Conservation (phyloP, 2,888 invertebrate species). For the Coelogynopora nodosa region DNA sequence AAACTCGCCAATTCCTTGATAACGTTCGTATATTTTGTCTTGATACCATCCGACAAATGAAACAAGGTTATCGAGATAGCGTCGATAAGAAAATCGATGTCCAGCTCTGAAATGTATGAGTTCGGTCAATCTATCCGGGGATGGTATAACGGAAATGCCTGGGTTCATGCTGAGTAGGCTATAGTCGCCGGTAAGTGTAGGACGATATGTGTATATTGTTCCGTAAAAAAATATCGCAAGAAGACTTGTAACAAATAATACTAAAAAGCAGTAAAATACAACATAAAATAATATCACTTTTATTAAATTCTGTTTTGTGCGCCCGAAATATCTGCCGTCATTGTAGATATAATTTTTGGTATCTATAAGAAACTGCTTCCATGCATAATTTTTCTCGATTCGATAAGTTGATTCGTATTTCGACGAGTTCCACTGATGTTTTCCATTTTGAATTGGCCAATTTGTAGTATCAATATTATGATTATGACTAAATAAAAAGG, state of each 20-base stretch:
- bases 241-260: neutral
- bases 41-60: conserved; percentile 40
- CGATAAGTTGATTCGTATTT: no score
- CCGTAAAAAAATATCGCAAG: neutral
- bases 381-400: no score
- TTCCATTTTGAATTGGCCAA: no score
- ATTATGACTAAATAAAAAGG: no score
- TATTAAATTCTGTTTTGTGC: neutral
- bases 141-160: conserved; percentile 33
- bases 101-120: conserved; percentile 2
- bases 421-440: no score
- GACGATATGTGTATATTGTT: neutral
- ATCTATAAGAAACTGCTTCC: no score
- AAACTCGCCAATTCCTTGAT: neutral
- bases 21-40: neutral
- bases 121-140: conserved; percentile 34
- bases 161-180: conserved; percentile 34
- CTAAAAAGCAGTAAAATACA: neutral
- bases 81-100: neutral
- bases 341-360: neutral
- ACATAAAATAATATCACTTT: neutral
- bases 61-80: conserved; percentile 26
- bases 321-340: neutral
- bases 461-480: no score
- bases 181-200: conserved; percentile 41